Base-by-base conservation (phyloP, 2,113 vertebrate species). In the Gallinago media region DNA sequence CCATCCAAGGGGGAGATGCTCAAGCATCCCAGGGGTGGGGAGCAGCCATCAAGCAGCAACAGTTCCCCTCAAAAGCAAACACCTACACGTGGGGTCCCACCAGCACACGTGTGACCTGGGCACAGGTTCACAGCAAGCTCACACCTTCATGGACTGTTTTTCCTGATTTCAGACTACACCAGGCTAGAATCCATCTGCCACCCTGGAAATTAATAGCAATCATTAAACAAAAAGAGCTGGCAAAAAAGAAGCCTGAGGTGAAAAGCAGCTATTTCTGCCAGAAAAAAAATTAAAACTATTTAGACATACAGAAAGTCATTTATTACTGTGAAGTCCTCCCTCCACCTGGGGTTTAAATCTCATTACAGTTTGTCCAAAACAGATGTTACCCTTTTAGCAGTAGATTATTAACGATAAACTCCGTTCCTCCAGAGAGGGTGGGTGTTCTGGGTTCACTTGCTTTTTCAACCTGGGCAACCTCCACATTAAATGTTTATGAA, bases 311-410 rank as follows among this genome's bases (percentile, higher is more conserved):
- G 95, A 96, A 89, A 96, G 97, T 97, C 96, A 93, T 98, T 98
- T 97, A 97, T 98, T 98, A 97, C 94, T 96, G 93, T 97, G 97
- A 96, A 97, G 97, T 95, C 96, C 95, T 97, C 87, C 76, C 92
- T 97, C 97, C 97, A 98, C 96, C 97, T 98, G 96, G 97, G 98
- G 97, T 97, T 98, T 97, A 92, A 98, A 98, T 98, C 98, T 98
- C 97, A 98, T 98, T 98, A 98, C 94, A 92, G 88, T 98, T 98
- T 97, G 98, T 97, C 97, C 97, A 98, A 98, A 98, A 98, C 98
- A 98, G 98, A 98, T 98, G 98, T 98, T 98, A 98, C 97, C 97
- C 97, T 98, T 98, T 98, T 97, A 98, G 97, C 97, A 94, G 96
- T 91, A 97, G 97, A 98, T 98, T 98, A 98, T 97, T 98, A 97